phyloP scores from a whole-genome alignment of 2,797 vertebrate species.

The Selene dorsalis region DNA sequence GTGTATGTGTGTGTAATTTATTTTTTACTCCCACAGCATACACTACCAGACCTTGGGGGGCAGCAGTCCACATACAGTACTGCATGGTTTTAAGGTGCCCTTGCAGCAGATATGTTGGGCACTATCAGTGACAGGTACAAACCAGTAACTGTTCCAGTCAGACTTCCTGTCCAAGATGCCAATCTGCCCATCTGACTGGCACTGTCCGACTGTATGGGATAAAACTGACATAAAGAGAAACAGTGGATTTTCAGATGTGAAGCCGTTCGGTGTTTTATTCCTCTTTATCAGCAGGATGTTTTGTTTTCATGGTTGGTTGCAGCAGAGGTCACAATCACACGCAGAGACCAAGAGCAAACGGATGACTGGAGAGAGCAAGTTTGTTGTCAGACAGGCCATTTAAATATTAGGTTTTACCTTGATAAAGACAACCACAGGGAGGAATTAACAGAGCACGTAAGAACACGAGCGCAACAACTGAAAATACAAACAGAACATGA shows the following conservation, averaged over 20 bases:
- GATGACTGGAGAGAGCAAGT: constrained; percentile 28
- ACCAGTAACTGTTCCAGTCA: constrained; percentile 47
- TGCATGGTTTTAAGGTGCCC: constrained; percentile 56
- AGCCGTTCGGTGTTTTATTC: constrained; percentile 48
- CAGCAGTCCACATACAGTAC: constrained; percentile 32
- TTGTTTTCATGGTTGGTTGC: constrained; percentile 55
- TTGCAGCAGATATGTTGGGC: constrained; percentile 49
- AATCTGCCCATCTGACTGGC: constrained; percentile 26
- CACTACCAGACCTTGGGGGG: constrained; percentile 53
- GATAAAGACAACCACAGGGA: constrained; percentile 61
- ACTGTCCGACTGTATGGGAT: constrained; percentile 27
- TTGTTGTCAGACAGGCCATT: constrained; percentile 42
- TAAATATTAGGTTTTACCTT: constrained; percentile 58
- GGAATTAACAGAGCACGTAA: constrained; percentile 55
- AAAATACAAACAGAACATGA: constrained; percentile 71
- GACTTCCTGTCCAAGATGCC: constrained; percentile 37
- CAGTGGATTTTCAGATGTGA: constrained; percentile 46
- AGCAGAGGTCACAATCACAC: constrained; percentile 60
- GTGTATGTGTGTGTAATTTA: constrained; percentile 53
- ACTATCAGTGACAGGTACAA: constrained; percentile 50
- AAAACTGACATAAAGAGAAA: constrained; percentile 43
- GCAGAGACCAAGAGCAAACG: constrained; percentile 50
- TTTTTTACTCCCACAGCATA: constrained; percentile 53
- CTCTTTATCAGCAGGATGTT: constrained; percentile 59
- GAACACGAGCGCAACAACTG: constrained; percentile 60